phyloP scores from a whole-genome alignment of 2,797 vertebrate species.

The Toxotes lorentzi region DNA sequence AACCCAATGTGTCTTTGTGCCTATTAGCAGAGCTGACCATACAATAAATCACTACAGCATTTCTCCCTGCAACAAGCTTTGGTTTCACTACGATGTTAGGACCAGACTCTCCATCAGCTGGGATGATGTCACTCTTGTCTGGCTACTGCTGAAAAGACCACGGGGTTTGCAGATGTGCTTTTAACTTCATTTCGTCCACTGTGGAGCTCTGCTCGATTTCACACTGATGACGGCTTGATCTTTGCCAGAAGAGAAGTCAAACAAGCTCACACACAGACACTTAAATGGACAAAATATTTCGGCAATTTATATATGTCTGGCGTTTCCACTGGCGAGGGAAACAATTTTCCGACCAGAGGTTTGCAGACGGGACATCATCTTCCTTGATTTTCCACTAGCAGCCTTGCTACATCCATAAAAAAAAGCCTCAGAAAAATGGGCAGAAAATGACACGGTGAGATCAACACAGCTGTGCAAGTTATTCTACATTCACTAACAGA shows the following conservation, averaged over 20 bases:
- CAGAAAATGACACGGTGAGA: not conserved
- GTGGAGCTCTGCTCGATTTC: not conserved
- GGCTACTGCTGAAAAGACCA: conserved; percentile 17
- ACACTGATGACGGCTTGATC: not conserved
- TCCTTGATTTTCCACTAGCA: not conserved
- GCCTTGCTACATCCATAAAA: not conserved
- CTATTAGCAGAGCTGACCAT: conserved; percentile 74
- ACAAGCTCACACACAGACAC: not conserved
- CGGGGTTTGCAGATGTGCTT: conserved; percentile 7
- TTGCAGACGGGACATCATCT: not conserved
- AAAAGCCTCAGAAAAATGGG: not conserved
- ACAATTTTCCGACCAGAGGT: not conserved
- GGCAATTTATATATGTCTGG: not conserved
- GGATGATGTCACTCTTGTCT: conserved; percentile 3
- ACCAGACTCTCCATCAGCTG: conserved; percentile 40
- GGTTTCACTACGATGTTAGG: conserved; percentile 45
- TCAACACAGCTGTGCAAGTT: not conserved
- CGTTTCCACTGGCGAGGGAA: not conserved
- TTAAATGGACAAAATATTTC: not conserved
- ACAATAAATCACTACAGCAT: conserved; percentile 55
- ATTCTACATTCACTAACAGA: not conserved
- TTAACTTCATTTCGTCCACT: not conserved
- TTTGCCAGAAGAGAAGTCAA: not conserved
- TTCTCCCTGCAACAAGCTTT: conserved; percentile 58
- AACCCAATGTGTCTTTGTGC: conserved; percentile 50